Conservation (phyloP, 2,113 vertebrate genomes). For the Urocitellus parryii region DNA sequence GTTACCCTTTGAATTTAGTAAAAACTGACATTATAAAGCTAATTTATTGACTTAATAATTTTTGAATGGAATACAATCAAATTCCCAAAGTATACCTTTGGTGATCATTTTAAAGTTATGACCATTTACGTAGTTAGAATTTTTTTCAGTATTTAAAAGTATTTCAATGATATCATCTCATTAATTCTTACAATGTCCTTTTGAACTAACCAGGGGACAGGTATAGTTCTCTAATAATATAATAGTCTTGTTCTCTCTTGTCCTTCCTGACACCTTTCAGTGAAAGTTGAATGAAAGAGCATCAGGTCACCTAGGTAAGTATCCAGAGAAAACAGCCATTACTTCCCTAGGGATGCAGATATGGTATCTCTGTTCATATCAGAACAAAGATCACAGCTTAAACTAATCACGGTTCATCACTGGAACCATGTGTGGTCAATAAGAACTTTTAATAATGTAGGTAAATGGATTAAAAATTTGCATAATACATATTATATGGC, state of each 20-base stretch:
- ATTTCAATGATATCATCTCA: constrained; percentile 65
- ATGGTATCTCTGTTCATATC: constrained; percentile 23
- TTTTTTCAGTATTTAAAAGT: constrained; percentile 70
- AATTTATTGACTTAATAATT: constrained; percentile 78
- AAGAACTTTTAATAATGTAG: constrained; percentile 24
- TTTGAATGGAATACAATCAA: constrained; percentile 74
- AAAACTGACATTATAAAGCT: constrained; percentile 75
- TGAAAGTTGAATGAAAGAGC: constrained; percentile 72
- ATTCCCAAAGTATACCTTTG: constrained; percentile 60
- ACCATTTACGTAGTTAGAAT: constrained; percentile 55
- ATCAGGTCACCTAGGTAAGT: constrained; percentile 58
- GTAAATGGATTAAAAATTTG: constrained; percentile 32
- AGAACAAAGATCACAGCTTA: constrained; percentile 40
- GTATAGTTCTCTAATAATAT: constrained; percentile 63
- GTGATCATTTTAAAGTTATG: constrained; percentile 65
- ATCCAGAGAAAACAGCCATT: constrained; percentile 69
- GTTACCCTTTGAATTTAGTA: constrained; percentile 71
- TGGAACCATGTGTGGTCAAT: not conserved
- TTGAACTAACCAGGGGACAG: constrained; percentile 61
- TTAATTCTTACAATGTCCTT: constrained; percentile 74
- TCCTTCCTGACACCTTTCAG: constrained; percentile 58
- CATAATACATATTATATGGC: not conserved
- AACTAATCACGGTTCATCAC: not conserved
- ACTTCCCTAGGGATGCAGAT: not conserved
- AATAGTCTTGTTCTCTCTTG: constrained; percentile 35